Percentiles rank a stretch among this genome's conserved stretches.
Evolutionary conservation across 1,140 invertebrate genomes (phyloP).

Genomic region (Halyomorpha halys): DNA sequence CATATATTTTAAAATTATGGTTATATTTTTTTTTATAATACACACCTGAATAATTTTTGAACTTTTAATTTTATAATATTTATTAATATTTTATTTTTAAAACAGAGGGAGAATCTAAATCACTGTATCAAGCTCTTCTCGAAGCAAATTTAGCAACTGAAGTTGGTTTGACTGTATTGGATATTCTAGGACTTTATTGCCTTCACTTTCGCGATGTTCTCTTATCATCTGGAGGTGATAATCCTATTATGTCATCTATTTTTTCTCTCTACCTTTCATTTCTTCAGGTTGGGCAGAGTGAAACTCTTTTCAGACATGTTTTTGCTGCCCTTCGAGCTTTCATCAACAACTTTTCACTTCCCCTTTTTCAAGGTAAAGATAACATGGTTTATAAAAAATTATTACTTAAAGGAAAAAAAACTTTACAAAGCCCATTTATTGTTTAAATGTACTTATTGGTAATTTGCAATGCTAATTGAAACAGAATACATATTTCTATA

Average conservation of each 20-base stretch:
- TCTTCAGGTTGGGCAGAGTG: conserved; percentile 79
- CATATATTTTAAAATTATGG: no score
- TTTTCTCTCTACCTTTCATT: conserved; percentile 76
- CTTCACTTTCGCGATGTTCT: conserved; percentile 64
- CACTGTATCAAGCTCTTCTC: conserved; percentile 53
- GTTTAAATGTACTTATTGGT: no score
- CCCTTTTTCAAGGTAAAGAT: conserved; percentile 61
- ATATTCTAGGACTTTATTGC: conserved; percentile 74
- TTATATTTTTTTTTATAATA: no score
- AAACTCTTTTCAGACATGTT: conserved; percentile 76
- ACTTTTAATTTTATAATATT: no score
- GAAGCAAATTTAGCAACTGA: conserved; percentile 86
- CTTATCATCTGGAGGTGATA: conserved; percentile 56
- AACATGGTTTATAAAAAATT: no score
- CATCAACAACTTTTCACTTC: conserved; percentile 78
- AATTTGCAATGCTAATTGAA: no score
- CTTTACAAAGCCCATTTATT: no score
- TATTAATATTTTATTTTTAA: conserved; percentile 20
- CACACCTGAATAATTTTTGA: no score
- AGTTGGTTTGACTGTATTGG: conserved; percentile 75
- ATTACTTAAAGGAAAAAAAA: no score
- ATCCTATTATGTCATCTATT: conserved; percentile 62
- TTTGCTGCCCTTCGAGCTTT: conserved; percentile 83
- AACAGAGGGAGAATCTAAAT: conserved; percentile 47
- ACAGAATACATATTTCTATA: no score